These are phyloP conservation scores for Gastracanthus pulcherrimus DNA, from an alignment of 2,888 invertebrate genomes.

Conservation along the genomic window DNA sequence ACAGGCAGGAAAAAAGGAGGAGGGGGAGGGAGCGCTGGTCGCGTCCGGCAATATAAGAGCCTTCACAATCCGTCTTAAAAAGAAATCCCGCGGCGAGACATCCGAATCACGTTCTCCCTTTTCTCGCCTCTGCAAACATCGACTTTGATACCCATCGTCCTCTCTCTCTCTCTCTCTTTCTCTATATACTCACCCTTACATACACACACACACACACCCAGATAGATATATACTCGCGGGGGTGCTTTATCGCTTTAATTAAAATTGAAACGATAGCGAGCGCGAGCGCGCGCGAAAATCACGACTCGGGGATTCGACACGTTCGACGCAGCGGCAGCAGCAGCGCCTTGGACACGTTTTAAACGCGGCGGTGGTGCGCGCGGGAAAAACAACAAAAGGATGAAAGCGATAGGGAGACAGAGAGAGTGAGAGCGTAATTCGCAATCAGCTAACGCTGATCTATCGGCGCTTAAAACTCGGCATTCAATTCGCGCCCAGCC, in stretches of 20 bases:
- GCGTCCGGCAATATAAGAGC: background rate
- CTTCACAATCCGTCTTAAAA: slow-evolving; percentile 35
- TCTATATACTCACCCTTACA: background rate
- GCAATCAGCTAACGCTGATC: slow-evolving; percentile 56
- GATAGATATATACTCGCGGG: background rate
- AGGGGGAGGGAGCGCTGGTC: background rate
- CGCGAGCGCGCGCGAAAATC: slow-evolving; percentile 19
- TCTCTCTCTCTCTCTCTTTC: background rate
- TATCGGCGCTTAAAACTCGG: slow-evolving; percentile 53
- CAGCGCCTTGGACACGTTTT: background rate
- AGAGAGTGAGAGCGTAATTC: slow-evolving; percentile 31
- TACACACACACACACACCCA: background rate
- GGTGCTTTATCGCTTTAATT: slow-evolving; percentile 53
- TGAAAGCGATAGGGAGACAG: too few species aligned
- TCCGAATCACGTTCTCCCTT: slow-evolving; percentile 40
- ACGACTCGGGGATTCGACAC: slow-evolving; percentile 21
- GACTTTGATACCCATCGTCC: background rate
- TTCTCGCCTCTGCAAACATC: slow-evolving; percentile 9
- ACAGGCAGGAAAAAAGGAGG: background rate
- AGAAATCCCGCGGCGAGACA: slow-evolving; percentile 36
- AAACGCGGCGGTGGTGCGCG: background rate
- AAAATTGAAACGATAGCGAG: slow-evolving; percentile 41
- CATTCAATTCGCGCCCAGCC: slow-evolving; percentile 50
- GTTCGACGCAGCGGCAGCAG: slow-evolving; percentile 9
- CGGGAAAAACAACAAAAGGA: slow-evolving; percentile 28